A percentile compares a stretch with the other conserved stretches of the same genome.
phyloP scores from a whole-genome alignment of 2,888 invertebrate species.

The Pterobdella sp. region DNA sequence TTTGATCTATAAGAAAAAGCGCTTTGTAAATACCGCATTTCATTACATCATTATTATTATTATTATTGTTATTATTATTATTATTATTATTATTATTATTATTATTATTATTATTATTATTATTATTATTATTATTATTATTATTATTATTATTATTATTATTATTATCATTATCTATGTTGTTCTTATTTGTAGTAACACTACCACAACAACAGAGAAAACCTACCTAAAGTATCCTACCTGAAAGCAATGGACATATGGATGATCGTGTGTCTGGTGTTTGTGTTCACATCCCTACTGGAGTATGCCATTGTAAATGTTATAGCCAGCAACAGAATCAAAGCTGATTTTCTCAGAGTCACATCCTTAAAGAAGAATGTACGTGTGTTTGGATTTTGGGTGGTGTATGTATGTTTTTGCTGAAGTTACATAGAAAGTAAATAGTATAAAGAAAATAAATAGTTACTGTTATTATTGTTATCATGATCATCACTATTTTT shows the following conservation, averaged over 20 bases:
- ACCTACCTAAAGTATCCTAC: conserved; percentile 27
- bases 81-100: too few species aligned
- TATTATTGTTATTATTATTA: too few species aligned
- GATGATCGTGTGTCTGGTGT: conserved; percentile 31
- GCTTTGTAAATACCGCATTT: too few species aligned
- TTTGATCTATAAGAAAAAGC: background rate
- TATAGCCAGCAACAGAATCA: conserved; percentile 21
- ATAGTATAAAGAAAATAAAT: background rate
- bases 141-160: too few species aligned
- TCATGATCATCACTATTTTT: background rate
- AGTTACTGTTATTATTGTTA: background rate
- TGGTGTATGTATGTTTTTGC: background rate
- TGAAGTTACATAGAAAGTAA: background rate
- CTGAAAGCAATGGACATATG: conserved; percentile 27
- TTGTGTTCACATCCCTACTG: conserved; percentile 32
- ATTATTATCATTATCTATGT: too few species aligned
- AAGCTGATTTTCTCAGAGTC: background rate
- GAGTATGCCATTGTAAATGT: conserved; percentile 34
- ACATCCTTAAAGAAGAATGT: background rate
- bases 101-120: too few species aligned
- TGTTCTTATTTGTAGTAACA: too few species aligned
- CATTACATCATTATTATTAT: too few species aligned
- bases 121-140: too few species aligned
- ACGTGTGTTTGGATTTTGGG: background rate
- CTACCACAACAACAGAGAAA: too few species aligned